Evolutionary conservation across 2,888 invertebrate genomes (phyloP).

Genomic region (Cenopis cana): DNA sequence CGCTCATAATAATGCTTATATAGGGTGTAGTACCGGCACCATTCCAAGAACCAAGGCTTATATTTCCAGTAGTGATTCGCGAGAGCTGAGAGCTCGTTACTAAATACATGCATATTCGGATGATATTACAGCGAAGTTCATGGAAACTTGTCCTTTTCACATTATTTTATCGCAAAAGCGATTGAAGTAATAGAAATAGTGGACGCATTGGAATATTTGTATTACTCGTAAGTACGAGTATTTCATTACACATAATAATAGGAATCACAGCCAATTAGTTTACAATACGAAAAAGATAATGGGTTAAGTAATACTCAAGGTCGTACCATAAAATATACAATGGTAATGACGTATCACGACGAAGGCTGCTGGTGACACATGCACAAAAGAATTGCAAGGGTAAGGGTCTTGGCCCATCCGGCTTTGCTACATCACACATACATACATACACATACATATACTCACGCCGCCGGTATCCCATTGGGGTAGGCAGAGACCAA

Average conservation of each 20-base stretch:
- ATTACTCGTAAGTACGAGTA: neutral
- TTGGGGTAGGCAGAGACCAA: no score
- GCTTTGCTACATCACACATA: constrained; percentile 19
- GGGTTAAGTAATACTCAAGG: constrained; percentile 45
- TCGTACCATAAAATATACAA: constrained; percentile 48
- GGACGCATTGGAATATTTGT: neutral
- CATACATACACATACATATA: no score
- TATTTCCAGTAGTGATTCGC: no score
- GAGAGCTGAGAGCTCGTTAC: no score
- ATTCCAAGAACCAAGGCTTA: no score
- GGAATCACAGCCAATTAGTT: constrained; percentile 27
- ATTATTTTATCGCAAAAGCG: no score
- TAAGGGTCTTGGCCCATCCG: constrained; percentile 50
- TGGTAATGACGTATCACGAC: constrained; percentile 54
- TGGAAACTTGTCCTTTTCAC: no score
- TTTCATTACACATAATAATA: constrained; percentile 16
- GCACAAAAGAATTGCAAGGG: constrained; percentile 66
- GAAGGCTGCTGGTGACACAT: constrained; percentile 59
- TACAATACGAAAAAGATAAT: constrained; percentile 39
- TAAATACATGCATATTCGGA: no score
- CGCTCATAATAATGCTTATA: no score
- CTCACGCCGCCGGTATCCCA: no score
- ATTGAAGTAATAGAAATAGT: neutral
- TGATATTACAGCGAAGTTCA: no score
- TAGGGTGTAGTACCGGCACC: no score